These are phyloP conservation scores for Agrochola circellaris DNA, from an alignment of 2,888 invertebrate species.

Conservation along the genomic window DNA sequence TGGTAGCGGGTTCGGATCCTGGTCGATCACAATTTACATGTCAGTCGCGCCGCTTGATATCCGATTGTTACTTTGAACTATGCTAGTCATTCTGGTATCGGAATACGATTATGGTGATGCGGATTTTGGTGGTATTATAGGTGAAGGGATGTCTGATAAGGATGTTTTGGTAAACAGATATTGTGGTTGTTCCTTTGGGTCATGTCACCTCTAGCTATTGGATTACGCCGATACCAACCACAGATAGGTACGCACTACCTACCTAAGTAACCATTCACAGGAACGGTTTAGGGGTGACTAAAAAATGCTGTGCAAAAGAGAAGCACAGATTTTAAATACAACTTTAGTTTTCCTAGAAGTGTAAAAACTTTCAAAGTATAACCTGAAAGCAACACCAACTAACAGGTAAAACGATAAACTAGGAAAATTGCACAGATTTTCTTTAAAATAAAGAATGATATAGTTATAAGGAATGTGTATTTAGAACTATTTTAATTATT, in stretches of 20 bases:
- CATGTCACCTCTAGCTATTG: background rate
- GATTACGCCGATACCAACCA: background rate
- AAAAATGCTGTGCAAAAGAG: background rate
- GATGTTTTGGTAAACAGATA: slow-evolving; percentile 12
- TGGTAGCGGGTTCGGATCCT: slow-evolving; percentile 87
- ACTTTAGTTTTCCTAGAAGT: background rate
- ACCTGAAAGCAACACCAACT: too few relatives aligned
- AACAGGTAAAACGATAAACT: background rate
- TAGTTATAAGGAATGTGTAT: background rate
- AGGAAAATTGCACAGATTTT: too few relatives aligned
- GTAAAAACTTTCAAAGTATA: background rate
- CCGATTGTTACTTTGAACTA: slow-evolving; percentile 80
- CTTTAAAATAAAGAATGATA: background rate
- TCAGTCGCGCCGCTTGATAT: slow-evolving; percentile 89
- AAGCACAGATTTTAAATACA: background rate
- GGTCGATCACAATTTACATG: slow-evolving; percentile 90
- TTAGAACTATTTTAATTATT: background rate
- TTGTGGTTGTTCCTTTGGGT: background rate
- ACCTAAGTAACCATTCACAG: background rate
- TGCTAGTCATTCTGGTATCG: slow-evolving; percentile 82
- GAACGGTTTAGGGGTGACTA: background rate
- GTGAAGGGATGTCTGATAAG: slow-evolving; percentile 61
- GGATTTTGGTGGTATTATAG: slow-evolving; percentile 72
- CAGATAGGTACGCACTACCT: background rate
- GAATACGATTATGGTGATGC: slow-evolving; percentile 82